Conservation (phyloP, 2,888 invertebrate genomes). For the Cistogaster globosa region DNA sequence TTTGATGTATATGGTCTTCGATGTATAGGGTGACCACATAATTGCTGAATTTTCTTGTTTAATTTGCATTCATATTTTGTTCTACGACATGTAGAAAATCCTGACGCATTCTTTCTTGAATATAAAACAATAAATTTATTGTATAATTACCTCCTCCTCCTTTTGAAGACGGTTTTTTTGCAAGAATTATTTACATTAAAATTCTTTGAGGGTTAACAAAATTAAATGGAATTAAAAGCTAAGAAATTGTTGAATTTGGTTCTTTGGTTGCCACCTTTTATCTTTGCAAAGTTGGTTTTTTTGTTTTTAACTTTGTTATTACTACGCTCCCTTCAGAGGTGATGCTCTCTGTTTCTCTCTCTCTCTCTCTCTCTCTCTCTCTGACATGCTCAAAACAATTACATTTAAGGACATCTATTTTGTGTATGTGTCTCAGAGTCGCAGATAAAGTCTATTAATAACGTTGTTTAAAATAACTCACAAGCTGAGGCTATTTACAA, state of each 20-base stretch:
- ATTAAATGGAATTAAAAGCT: conserved; percentile 8
- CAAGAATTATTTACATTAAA: no score
- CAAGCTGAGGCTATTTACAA: no score
- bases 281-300: conserved; percentile 26
- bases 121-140: no score
- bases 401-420: conserved; percentile 54
- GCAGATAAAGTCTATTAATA: conserved; percentile 49
- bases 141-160: no score
- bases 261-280: conserved; percentile 50
- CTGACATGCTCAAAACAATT: conserved; percentile 66
- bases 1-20: no score
- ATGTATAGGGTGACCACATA: no score
- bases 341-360: conserved; percentile 24
- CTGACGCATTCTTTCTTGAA: no score
- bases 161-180: no score
- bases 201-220: no score
- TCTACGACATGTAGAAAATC: no score
- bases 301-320: background rate
- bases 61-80: no score
- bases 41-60: no score
- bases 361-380: conserved; percentile 34
- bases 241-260: conserved; percentile 55
- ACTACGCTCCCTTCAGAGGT: conserved; percentile 6
- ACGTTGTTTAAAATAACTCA: conserved; percentile 30
- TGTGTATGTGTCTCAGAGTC: conserved; percentile 62